These are phyloP conservation scores for Mactromeris polynyma DNA, from an alignment of 2,888 invertebrate genomes.

Conservation along the genomic window DNA sequence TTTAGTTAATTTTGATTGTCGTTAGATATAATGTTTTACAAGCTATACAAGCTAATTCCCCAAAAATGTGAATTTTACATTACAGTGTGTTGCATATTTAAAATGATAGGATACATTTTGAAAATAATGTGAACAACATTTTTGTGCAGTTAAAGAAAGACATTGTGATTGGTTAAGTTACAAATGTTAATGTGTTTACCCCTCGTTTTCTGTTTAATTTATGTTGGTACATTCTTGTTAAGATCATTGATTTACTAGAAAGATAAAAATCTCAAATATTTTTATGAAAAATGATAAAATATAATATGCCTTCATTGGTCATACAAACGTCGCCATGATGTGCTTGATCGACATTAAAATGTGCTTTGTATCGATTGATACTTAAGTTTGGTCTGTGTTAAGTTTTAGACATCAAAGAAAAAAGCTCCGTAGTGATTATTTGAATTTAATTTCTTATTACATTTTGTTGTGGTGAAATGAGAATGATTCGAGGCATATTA, in stretches of 20 bases:
- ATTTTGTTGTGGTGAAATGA: constrained; percentile 12
- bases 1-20: neutral
- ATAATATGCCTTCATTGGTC: neutral
- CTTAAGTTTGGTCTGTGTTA: neutral
- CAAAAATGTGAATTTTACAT: neutral
- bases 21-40: neutral
- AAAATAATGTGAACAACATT: neutral
- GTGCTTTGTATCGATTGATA: constrained; percentile 2
- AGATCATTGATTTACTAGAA: neutral
- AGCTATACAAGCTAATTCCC: neutral
- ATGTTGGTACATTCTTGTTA: neutral
- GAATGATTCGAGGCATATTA: neutral
- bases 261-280: constrained; percentile 7
- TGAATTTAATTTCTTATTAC: neutral
- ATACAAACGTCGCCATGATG: neutral
- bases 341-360: constrained; percentile 1
- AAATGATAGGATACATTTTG: neutral
- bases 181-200: neutral
- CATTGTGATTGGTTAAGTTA: neutral
- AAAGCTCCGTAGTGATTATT: neutral
- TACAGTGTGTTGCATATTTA: neutral
- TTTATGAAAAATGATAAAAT: constrained; percentile 16
- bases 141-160: neutral
- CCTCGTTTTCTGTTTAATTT: neutral
- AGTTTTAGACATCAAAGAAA: neutral